These are phyloP conservation scores for Nesometra sesokonis DNA, from an alignment of 35 echinoderm and acorn worm species.

Conservation along the genomic window DNA sequence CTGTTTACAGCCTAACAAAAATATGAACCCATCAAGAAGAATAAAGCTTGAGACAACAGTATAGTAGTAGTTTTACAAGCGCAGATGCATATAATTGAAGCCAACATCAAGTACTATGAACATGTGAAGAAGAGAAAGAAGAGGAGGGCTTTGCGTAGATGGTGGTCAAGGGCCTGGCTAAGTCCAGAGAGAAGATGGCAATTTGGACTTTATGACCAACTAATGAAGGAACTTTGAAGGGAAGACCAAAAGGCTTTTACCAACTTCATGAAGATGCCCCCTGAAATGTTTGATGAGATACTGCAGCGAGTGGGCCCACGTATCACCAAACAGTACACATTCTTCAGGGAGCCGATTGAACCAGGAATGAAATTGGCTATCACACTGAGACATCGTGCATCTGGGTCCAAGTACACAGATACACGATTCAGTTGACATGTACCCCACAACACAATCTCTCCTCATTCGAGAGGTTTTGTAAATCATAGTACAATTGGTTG, in stretches of 20 bases:
- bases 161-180: slow-evolving; percentile 11
- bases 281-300: slow-evolving; percentile 9
- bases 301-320: slow-evolving; percentile 1
- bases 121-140: not conserved
- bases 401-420: no score
- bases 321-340: no score
- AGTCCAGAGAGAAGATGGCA: slow-evolving; percentile 3
- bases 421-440: no score
- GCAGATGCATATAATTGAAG: no score
- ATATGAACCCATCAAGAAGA: not conserved
- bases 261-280: not conserved
- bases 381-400: no score
- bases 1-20: slow-evolving; percentile 4
- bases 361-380: slow-evolving; percentile 12
- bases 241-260: slow-evolving; percentile 6
- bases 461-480: slow-evolving; percentile 4
- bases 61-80: no score
- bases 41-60: not conserved
- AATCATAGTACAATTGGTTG: not conserved
- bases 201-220: slow-evolving; percentile 20
- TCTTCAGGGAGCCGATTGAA: no score
- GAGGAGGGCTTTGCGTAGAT: not conserved
- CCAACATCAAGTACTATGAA: slow-evolving; percentile 19
- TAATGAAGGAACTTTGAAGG: slow-evolving; percentile 2
- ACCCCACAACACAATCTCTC: slow-evolving; percentile 6